Conservation (phyloP, 2,113 vertebrate genomes). For the Thermophis baileyi region DNA sequence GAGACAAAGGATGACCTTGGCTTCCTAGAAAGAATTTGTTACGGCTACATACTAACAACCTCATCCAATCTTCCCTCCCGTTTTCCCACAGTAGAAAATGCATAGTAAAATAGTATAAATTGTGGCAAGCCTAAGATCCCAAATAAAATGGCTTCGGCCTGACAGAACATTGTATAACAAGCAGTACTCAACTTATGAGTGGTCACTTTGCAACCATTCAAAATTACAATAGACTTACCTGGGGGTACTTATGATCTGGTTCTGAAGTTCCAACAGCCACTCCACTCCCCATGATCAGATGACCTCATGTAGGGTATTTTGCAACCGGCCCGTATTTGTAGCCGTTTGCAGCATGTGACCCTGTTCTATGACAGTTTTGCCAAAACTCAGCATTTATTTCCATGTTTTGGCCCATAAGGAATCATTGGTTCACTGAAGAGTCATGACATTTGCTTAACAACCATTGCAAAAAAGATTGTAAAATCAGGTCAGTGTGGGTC, state of each 20-base stretch:
- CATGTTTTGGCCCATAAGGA: neutral
- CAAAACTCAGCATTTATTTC: neutral
- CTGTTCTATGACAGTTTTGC: too few species aligned
- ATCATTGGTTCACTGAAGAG: neutral
- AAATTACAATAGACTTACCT: neutral
- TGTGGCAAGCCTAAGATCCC: too few species aligned
- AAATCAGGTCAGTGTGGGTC: neutral
- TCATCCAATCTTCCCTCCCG: too few species aligned
- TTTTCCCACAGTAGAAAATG: too few species aligned
- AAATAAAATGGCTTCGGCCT: too few species aligned
- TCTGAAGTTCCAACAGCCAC: neutral
- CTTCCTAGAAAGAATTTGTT: too few species aligned
- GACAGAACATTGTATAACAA: neutral
- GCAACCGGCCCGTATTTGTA: neutral
- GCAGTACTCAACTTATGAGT: neutral
- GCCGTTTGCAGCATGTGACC: neutral
- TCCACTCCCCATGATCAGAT: neutral
- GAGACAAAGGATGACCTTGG: too few species aligned
- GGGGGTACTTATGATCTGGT: neutral
- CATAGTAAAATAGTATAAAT: too few species aligned
- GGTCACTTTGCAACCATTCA: neutral
- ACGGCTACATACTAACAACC: too few species aligned
- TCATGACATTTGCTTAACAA: neutral
- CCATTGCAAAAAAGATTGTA: neutral
- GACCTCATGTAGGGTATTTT: neutral